A percentile compares a stretch with the other conserved stretches of the same genome.
phyloP scores from a whole-genome alignment of 2,797 vertebrate species.

The Lates japonicus region DNA sequence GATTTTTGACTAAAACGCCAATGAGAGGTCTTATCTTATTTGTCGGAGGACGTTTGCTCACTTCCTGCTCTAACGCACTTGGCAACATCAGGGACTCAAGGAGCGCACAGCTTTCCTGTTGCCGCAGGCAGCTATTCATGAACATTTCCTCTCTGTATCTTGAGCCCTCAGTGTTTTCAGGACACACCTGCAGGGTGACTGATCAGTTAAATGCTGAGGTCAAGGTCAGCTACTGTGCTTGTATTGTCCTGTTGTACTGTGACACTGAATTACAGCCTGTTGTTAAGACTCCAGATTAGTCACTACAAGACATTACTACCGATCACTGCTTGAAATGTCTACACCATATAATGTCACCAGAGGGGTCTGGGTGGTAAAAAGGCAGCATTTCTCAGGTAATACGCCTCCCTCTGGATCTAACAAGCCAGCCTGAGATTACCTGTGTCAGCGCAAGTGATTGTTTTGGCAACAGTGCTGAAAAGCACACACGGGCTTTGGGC shows the following conservation, averaged over 20 bases:
- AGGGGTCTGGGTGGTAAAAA: conserved; percentile 7
- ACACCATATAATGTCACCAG: conserved; percentile 2
- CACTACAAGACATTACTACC: conserved; percentile 4
- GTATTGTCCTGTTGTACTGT: conserved; percentile 41
- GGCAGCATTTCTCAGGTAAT: conserved; percentile 49
- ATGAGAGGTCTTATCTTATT: conserved; percentile 41
- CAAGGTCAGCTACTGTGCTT: conserved; percentile 57
- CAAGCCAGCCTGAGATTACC: conserved; percentile 44
- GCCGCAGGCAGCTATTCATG: conserved; percentile 73
- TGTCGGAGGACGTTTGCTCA: conserved; percentile 55
- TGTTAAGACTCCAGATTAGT: conserved; percentile 34
- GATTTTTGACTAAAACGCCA: conserved; percentile 16
- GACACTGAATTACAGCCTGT: conserved; percentile 49
- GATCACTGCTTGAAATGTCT: conserved; percentile 12
- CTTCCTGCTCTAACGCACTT: conserved; percentile 62
- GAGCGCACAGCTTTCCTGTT: conserved; percentile 71
- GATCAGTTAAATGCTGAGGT: conserved; percentile 53
- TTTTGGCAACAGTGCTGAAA: conserved; percentile 83
- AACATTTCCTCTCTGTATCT: conserved; percentile 72
- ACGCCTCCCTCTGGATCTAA: conserved; percentile 51
- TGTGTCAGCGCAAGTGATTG: conserved; percentile 73
- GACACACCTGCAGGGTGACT: conserved; percentile 82
- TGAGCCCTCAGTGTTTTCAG: conserved; percentile 61
- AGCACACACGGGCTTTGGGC: conserved; percentile 54
- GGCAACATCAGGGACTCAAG: conserved; percentile 41